A percentile compares a stretch with the other conserved stretches of the same genome.
Evolutionary conservation across 2,888 invertebrate genomes (phyloP).

Genomic region (Dryocosmus kuriphilus): DNA sequence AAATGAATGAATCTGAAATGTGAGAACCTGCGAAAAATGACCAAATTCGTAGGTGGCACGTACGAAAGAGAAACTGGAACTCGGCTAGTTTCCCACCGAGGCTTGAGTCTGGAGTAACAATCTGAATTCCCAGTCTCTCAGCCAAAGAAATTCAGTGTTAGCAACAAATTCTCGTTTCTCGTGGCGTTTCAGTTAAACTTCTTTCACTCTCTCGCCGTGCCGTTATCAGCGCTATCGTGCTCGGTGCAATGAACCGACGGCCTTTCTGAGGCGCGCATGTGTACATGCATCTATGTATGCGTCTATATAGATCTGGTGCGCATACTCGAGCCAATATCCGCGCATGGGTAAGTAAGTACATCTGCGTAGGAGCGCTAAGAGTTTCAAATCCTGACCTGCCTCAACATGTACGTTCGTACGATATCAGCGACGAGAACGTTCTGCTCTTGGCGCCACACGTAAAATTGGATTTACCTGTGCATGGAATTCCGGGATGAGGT

Average conservation of each 20-base stretch:
- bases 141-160: slow-evolving; percentile 18
- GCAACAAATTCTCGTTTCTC: slow-evolving; percentile 28
- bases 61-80: slow-evolving; percentile 26
- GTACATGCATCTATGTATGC: slow-evolving; percentile 44
- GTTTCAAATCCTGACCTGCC: slow-evolving; percentile 59
- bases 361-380: slow-evolving; percentile 59
- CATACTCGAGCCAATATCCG: slow-evolving; percentile 17
- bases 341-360: slow-evolving; percentile 56
- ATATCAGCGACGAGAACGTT: slow-evolving; percentile 55
- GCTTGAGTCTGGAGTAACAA: slow-evolving; percentile 6
- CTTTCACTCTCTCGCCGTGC: slow-evolving; percentile 20
- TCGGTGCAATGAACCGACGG: slow-evolving; percentile 57
- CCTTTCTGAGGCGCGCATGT: slow-evolving; percentile 52
- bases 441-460: slow-evolving; percentile 54
- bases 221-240: slow-evolving; percentile 57
- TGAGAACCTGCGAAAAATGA: background rate
- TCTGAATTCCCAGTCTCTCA: slow-evolving; percentile 7
- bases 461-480: background rate
- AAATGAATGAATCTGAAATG: background rate
- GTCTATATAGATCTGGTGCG: slow-evolving; percentile 23
- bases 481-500: background rate
- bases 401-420: slow-evolving; percentile 53
- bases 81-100: slow-evolving; percentile 7
- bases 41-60: slow-evolving; percentile 45
- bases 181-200: slow-evolving; percentile 15